Conservation (phyloP, 2,113 vertebrate species). For the Chionodraco myersi region DNA sequence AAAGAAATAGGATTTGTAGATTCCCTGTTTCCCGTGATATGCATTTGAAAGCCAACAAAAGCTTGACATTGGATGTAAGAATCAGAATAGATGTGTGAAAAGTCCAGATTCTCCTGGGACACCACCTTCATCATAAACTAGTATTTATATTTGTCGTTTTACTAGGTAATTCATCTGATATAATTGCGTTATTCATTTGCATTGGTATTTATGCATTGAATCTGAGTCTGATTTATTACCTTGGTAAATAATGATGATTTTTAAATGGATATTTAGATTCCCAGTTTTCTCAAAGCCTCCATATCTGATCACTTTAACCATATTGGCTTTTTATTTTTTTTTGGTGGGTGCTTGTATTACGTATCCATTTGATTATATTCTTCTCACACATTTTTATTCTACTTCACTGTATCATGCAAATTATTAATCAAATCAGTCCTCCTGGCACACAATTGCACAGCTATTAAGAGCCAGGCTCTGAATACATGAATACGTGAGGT, state of each 20-base stretch:
- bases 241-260: conserved; percentile 39
- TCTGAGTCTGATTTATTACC: conserved; percentile 35
- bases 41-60: background rate
- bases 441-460: background rate
- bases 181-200: conserved; percentile 41
- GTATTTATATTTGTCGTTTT: background rate
- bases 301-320: conserved; percentile 19
- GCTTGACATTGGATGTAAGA: background rate
- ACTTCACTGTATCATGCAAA: background rate
- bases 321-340: background rate
- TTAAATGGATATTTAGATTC: conserved; percentile 34
- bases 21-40: background rate
- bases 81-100: conserved; percentile 1
- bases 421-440: background rate
- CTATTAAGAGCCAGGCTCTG: background rate
- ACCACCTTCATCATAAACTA: conserved; percentile 4
- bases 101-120: conserved; percentile 1
- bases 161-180: conserved; percentile 54
- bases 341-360: background rate
- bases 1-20: background rate
- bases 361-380: conserved; percentile 24
- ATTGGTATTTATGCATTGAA: conserved; percentile 36
- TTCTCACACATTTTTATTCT: background rate
- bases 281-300: background rate
- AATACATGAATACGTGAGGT: no score